Evolutionary conservation across 2,797 vertebrate species (phyloP).

Genomic region (Acomys russatus): DNA sequence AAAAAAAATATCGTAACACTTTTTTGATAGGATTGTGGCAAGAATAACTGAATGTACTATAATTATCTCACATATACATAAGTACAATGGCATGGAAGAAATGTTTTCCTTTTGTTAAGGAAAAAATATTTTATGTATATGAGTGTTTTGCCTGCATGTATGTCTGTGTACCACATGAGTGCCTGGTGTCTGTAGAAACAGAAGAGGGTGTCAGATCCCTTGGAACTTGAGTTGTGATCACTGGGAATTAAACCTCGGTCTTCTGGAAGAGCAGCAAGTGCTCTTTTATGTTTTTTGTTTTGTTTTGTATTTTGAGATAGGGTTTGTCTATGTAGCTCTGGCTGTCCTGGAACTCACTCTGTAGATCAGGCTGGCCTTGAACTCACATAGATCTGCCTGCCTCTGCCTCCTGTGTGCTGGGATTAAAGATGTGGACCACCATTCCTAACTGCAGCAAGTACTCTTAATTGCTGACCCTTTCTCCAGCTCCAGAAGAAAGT

Average conservation of each 20-base stretch:
- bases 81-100: background rate
- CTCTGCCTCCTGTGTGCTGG: background rate
- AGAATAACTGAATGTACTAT: slow-evolving; percentile 36
- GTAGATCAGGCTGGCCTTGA: background rate
- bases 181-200: background rate
- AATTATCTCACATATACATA: background rate
- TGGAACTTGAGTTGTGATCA: background rate
- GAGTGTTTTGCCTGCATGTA: background rate
- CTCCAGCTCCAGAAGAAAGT: background rate
- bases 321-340: background rate
- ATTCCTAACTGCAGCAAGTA: background rate
- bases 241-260: background rate
- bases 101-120: background rate
- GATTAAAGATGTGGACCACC: background rate
- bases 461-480: background rate
- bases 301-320: background rate
- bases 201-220: background rate
- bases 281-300: background rate
- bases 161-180: background rate
- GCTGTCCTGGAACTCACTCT: background rate
- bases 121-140: background rate
- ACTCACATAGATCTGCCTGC: background rate
- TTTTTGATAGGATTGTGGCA: slow-evolving; percentile 52
- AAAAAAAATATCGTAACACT: slow-evolving; percentile 44
- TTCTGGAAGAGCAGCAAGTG: background rate